Conservation (phyloP, 2,113 vertebrate genomes). For the Lasiurus cinereus region DNA sequence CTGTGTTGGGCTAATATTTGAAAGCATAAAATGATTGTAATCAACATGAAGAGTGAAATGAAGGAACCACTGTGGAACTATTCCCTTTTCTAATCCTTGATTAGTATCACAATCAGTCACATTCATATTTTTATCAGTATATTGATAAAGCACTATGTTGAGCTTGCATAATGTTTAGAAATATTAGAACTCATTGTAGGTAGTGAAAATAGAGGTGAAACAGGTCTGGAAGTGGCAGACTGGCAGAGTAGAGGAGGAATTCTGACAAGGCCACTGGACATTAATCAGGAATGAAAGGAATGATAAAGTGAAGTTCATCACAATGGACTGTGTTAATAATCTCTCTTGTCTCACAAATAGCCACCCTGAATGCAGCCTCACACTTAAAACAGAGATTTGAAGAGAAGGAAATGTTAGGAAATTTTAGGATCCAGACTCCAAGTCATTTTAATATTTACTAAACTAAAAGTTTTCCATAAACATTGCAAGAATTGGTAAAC, state of each 20-base stretch:
- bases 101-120: constrained; percentile 15
- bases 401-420: background rate
- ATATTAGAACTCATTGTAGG: background rate
- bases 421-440: background rate
- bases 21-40: constrained; percentile 90
- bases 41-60: constrained; percentile 81
- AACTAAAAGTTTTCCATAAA: background rate
- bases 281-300: constrained; percentile 51
- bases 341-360: constrained; percentile 45
- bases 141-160: background rate
- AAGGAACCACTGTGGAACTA: background rate
- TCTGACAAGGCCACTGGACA: constrained; percentile 12
- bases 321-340: constrained; percentile 2
- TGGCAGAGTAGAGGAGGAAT: background rate
- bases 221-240: background rate
- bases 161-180: constrained; percentile 41
- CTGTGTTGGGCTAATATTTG: constrained; percentile 89
- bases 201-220: background rate
- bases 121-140: background rate
- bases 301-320: constrained; percentile 65
- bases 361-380: background rate
- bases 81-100: background rate
- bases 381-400: constrained; percentile 16
- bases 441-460: background rate
- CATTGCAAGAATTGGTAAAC: background rate